A percentile compares a stretch with the other conserved stretches of the same genome.
These are phyloP conservation scores for Bovichtus variegatus DNA, from an alignment of 2,797 vertebrate species.

Conservation along the genomic window DNA sequence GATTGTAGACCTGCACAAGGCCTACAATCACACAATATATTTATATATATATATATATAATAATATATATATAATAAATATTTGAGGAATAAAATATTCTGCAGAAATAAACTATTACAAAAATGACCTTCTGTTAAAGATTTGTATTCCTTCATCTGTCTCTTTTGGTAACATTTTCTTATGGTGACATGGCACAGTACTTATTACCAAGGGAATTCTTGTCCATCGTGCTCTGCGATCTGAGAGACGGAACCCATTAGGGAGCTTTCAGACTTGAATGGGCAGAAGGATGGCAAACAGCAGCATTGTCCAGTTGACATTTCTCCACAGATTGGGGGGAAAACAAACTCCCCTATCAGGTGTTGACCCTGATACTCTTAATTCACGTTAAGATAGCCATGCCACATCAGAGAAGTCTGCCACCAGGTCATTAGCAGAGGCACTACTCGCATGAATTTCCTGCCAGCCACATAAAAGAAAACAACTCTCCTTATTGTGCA, in stretches of 20 bases:
- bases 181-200: background rate
- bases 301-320: conserved; percentile 78
- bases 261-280: conserved; percentile 60
- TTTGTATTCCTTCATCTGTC: background rate
- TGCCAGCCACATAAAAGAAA: conserved; percentile 56
- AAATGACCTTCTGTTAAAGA: background rate
- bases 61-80: too few relatives aligned
- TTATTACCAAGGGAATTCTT: conserved; percentile 25
- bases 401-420: conserved; percentile 52
- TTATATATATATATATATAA: too few relatives aligned
- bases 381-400: conserved; percentile 65
- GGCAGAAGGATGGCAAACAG: conserved; percentile 68
- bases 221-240: conserved; percentile 47
- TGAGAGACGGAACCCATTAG: conserved; percentile 65
- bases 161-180: conserved; percentile 37
- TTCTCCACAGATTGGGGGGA: conserved; percentile 62
- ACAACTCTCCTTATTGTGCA: conserved; percentile 48
- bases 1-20: too few relatives aligned
- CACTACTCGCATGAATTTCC: conserved; percentile 46
- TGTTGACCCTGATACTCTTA: conserved; percentile 70
- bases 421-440: conserved; percentile 47
- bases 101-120: background rate
- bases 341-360: conserved; percentile 65
- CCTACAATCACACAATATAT: too few relatives aligned
- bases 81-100: background rate